Evolutionary conservation across 2,888 invertebrate genomes (phyloP).

Genomic region (Teleiodes luculella): DNA sequence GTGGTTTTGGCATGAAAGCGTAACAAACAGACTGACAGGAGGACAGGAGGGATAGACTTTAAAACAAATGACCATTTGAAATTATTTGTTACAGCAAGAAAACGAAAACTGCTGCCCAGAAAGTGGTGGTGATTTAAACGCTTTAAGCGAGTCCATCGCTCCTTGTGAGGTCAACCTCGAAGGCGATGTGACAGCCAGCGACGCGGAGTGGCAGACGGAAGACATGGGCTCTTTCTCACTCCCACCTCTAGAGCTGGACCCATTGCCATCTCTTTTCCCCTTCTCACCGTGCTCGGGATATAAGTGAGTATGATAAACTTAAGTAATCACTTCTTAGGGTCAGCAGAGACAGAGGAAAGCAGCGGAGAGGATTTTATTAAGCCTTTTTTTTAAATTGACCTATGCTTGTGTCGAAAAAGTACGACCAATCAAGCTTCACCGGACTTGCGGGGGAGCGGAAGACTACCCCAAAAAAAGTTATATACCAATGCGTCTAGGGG

Average conservation of each 20-base stretch:
- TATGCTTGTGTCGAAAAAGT: too few relatives aligned
- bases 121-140: constrained; percentile 63
- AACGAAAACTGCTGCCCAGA: constrained; percentile 68
- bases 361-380: too few relatives aligned
- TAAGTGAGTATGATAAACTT: constrained; percentile 73
- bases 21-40: too few relatives aligned
- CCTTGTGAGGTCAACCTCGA: constrained; percentile 55
- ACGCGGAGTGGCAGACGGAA: constrained; percentile 81
- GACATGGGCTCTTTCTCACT: constrained; percentile 92
- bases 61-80: neutral
- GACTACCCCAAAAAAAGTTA: too few relatives aligned
- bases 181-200: constrained; percentile 65
- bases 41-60: too few relatives aligned
- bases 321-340: too few relatives aligned
- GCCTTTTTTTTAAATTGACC: too few relatives aligned
- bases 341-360: too few relatives aligned
- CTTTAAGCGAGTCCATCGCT: constrained; percentile 53
- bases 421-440: too few relatives aligned
- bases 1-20: too few relatives aligned
- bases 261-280: constrained; percentile 90
- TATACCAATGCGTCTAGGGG: too few relatives aligned
- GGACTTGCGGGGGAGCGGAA: too few relatives aligned
- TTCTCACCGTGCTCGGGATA: constrained; percentile 91
- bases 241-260: constrained; percentile 91
- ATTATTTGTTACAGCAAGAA: constrained; percentile 51